Percentiles rank a stretch among this genome's conserved stretches.
phyloP scores from a whole-genome alignment of 1,140 invertebrate genomes.

The Helicorthomorpha holstii region DNA sequence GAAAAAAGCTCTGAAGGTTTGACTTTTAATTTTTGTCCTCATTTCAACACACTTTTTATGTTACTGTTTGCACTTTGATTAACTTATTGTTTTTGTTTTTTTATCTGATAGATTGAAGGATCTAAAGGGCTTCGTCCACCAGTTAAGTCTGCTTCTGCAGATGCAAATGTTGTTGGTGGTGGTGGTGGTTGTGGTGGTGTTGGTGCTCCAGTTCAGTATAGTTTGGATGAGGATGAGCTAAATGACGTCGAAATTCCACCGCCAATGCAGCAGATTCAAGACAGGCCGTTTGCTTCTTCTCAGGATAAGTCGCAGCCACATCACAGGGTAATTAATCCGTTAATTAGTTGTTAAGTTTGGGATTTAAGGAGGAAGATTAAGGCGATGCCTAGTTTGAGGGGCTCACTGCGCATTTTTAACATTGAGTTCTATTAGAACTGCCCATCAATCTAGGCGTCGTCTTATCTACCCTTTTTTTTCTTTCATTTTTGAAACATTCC shows the following conservation, averaged over 20 bases:
- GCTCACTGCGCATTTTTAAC: neutral
- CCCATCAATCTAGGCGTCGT: neutral
- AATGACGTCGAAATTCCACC: conserved; percentile 74
- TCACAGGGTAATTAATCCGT: conserved; percentile 35
- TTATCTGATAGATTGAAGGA: neutral
- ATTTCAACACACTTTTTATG: neutral
- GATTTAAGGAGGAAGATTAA: neutral
- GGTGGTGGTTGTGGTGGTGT: too few species aligned
- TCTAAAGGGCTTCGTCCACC: neutral
- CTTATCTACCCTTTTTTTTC: neutral
- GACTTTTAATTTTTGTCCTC: too few species aligned
- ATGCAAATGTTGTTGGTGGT: conserved; percentile 1
- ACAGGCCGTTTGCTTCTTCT: conserved; percentile 47
- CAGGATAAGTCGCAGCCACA: conserved; percentile 44
- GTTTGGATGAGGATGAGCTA: conserved; percentile 51
- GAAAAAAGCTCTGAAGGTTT: too few species aligned
- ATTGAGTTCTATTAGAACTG: neutral
- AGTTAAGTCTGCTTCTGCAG: conserved; percentile 3
- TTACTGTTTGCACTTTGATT: neutral
- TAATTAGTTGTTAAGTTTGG: neutral
- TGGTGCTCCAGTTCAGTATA: conserved; percentile 19
- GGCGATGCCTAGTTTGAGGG: neutral
- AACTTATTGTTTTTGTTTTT: neutral
- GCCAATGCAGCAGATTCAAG: conserved; percentile 88
- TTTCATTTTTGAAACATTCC: neutral